phyloP scores from a whole-genome alignment of 2,797 vertebrate genomes.

The Notolepis coatsorum region DNA sequence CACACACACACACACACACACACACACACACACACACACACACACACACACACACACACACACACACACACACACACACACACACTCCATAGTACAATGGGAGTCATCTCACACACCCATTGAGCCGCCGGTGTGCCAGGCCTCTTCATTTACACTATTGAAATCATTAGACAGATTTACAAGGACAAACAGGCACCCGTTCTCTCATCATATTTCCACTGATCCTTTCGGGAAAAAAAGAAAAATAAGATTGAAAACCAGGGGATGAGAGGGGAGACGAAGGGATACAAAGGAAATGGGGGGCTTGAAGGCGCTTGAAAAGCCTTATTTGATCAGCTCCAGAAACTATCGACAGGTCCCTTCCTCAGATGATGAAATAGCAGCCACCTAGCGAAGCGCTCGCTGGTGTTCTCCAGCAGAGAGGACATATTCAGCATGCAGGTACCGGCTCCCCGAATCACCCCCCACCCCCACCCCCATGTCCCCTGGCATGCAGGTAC shows the following conservation, averaged over 20 bases:
- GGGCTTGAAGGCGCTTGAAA: constrained; percentile 33
- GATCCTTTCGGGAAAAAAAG: constrained; percentile 45
- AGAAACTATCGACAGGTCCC: constrained; percentile 65
- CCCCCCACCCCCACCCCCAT: constrained; percentile 31
- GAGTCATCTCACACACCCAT: constrained; percentile 41
- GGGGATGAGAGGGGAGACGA: constrained; percentile 32
- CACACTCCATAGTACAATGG: constrained; percentile 36
- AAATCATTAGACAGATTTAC: constrained; percentile 79
- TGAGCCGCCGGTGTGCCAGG: constrained; percentile 34
- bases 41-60: no score
- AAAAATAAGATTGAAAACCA: no score
- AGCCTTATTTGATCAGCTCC: constrained; percentile 66
- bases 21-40: no score
- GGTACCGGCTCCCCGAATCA: constrained; percentile 33
- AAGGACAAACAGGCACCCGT: constrained; percentile 58
- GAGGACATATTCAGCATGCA: constrained; percentile 79
- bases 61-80: neutral
- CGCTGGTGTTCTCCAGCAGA: constrained; percentile 36
- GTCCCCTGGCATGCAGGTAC: constrained; percentile 63
- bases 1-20: no score
- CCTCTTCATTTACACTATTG: constrained; percentile 57
- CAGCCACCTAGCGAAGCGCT: constrained; percentile 50
- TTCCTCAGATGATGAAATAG: constrained; percentile 72
- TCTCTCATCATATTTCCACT: constrained; percentile 70
- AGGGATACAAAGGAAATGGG: no score